Evolutionary conservation across 2,113 vertebrate genomes (phyloP), one percentile per base, ranked within the genome.

Genomic region (Nematolebias whitei): DNA sequence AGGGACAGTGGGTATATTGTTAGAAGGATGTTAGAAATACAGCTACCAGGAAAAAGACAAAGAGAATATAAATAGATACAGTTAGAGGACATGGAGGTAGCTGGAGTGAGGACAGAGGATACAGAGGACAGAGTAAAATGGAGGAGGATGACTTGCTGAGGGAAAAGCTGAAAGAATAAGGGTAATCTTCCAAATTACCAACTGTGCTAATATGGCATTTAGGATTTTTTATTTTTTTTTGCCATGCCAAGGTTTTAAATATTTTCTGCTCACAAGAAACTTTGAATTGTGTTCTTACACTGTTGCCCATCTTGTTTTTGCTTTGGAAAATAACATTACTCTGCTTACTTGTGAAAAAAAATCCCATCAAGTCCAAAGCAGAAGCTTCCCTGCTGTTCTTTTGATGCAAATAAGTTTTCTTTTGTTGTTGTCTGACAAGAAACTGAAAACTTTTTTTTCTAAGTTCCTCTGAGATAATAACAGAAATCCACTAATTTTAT

Each of bases 401-500:
- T 65, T 77, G 57, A 69, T 63, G 62, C 71, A 84, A 84, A 80
- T 72, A 82, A 56, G 68, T 76, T 87, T 90, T 59, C 63, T 66
- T 19, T 82, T 87, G 79, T 67, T 63, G 59, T 72, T 71, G 68
- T 77, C 71, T 81, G 63, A 58, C 68, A 59, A 67, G 63, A 55
- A 51, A 68, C 67, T 88, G 83, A n/a, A n/a, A n/a, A n/a, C n/a
- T n/a, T n/a, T n/a, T n/a, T 89, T 88, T 86, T 87, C 81, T 79
- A 91, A 89, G 89, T 81, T 89, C 86, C 84, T 88, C 53, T 45
- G 54, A 52, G 83, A 81, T 80, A 82, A 87, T 82, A 88, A 89
- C 84, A 90, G 77, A 89, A 89, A 83, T 80, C 47, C 32, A 66
- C 79, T 79, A 83, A 88, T 90, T 91, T 79, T 57, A 59, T 23